phyloP scores from a whole-genome alignment of 1,140 invertebrate genomes.

The Papilio dardanus region DNA sequence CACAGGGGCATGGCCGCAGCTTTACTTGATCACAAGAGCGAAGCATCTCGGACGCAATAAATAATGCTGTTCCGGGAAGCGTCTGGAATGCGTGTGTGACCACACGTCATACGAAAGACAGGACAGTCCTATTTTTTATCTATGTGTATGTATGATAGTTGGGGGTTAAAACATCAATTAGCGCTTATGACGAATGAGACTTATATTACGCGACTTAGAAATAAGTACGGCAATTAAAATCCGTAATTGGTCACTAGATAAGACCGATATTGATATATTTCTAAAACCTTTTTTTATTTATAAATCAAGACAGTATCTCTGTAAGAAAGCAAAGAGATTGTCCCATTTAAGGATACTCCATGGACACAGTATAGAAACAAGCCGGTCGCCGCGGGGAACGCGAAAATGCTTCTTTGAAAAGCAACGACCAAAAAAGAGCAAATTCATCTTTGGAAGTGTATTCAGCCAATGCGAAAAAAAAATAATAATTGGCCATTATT shows the following conservation, averaged over 20 bases:
- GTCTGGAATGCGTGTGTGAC: constrained; percentile 29
- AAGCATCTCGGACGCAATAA: constrained; percentile 25
- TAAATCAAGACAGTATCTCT: neutral
- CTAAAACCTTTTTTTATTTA: too few relatives aligned
- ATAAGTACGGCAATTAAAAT: too few relatives aligned
- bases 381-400: neutral
- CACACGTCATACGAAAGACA: neutral
- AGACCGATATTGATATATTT: too few relatives aligned
- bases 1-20: neutral
- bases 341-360: neutral
- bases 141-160: too few relatives aligned
- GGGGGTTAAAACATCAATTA: too few relatives aligned
- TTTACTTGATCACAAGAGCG: constrained; percentile 3
- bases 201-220: too few relatives aligned
- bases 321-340: neutral
- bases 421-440: constrained; percentile 13
- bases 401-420: constrained; percentile 16
- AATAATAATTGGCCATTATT: neutral
- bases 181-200: too few relatives aligned
- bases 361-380: neutral
- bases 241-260: too few relatives aligned
- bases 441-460: constrained; percentile 1
- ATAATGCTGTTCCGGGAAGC: constrained; percentile 37
- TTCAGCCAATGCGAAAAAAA: neutral
- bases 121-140: neutral